phyloP scores from a whole-genome alignment of 2,113 vertebrate species.

The Sylvicapra grimmia region DNA sequence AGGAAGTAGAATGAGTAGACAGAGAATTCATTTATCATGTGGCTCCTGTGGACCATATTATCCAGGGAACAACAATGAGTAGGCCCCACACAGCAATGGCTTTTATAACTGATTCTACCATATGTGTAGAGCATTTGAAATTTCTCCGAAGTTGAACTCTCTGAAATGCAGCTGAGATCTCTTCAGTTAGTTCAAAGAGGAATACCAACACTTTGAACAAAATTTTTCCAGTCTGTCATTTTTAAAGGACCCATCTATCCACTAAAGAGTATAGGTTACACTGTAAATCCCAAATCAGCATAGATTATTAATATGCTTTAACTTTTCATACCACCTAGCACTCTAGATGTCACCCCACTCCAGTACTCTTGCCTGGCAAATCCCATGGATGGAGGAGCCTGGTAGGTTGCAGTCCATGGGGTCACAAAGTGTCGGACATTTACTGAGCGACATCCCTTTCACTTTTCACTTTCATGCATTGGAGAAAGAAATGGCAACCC shows the following conservation, averaged over 20 bases:
- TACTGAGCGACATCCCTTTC: no score
- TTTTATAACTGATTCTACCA: not conserved
- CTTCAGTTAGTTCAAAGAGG: not conserved
- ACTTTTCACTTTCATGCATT: no score
- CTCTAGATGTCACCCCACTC: not conserved
- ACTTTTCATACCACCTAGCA: not conserved
- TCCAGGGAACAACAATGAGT: not conserved
- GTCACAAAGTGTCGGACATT: no score
- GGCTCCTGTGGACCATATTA: slow-evolving; percentile 32
- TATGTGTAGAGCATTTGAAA: not conserved
- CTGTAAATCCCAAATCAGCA: not conserved
- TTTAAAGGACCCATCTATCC: not conserved
- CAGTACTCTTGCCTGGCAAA: no score
- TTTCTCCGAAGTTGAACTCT: not conserved
- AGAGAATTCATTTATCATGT: slow-evolving; percentile 24
- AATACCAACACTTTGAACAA: not conserved
- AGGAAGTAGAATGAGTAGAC: slow-evolving; percentile 25
- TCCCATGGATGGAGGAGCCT: no score
- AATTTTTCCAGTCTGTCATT: not conserved
- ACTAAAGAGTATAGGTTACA: not conserved
- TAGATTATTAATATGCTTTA: not conserved
- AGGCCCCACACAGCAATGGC: not conserved
- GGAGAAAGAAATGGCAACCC: no score
- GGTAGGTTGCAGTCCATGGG: no score
- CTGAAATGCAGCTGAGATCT: not conserved